phyloP scores from a whole-genome alignment of 2,797 vertebrate species.

The Sebastes itinus region DNA sequence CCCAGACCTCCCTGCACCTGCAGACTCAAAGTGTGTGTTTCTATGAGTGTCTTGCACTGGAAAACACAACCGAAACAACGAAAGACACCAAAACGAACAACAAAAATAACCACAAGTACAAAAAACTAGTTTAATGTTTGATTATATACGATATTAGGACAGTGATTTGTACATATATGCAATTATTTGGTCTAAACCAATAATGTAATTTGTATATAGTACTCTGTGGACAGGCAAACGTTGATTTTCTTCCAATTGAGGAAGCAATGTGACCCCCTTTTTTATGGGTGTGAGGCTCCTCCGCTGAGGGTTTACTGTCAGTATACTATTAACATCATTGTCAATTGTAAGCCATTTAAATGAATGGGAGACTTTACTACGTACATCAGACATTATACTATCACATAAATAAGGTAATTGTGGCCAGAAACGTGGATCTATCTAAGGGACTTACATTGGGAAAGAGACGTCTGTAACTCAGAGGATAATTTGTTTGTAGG shows the following conservation, averaged over 20 bases:
- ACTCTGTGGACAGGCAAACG: background rate
- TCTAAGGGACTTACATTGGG: background rate
- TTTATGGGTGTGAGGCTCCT: slow-evolving; percentile 2
- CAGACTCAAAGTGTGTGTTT: background rate
- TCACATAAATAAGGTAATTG: slow-evolving; percentile 24
- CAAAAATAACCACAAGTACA: background rate
- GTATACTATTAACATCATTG: slow-evolving; percentile 8
- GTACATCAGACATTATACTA: slow-evolving; percentile 33
- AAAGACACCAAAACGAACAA: background rate
- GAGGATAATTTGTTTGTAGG: too few species aligned
- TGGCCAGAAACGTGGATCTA: background rate
- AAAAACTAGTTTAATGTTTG: background rate
- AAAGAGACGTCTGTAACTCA: too few species aligned
- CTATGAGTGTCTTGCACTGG: background rate
- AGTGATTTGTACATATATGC: background rate
- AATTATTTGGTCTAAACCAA: background rate
- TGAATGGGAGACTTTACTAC: slow-evolving; percentile 37
- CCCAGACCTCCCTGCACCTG: background rate
- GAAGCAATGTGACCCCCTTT: background rate
- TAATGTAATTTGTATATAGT: background rate
- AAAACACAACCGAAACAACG: background rate
- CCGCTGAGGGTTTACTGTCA: slow-evolving; percentile 13
- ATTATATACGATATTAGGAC: background rate
- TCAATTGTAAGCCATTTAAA: slow-evolving; percentile 34
- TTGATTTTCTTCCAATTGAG: background rate